Evolutionary conservation across 1,140 invertebrate species (phyloP), one percentile per base, ranked within the genome.

Genomic region (Camponotus floridanus): DNA sequence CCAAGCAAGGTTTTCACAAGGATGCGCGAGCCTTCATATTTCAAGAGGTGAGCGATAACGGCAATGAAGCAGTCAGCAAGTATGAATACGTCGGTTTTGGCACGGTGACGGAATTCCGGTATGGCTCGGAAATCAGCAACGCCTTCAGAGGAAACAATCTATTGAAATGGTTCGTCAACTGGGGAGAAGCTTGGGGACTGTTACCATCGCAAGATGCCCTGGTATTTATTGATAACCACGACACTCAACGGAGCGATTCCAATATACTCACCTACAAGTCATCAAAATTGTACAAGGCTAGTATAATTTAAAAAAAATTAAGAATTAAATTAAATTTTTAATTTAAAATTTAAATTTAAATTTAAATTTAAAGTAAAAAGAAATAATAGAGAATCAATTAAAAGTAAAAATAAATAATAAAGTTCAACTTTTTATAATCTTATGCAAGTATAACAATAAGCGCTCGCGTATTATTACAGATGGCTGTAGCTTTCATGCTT

Each of bases 31-130:
- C 97, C 1, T 97, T 97, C 91, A 96, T 98, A 86, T 97, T 96
- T 92, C 97, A 98, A 91, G 98, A 98, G 95, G 98, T 98, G 6
- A 98, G 98, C 67, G 98, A 98, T 93, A 94, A 96, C 93, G 97
- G 97, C 57, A 95, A 96, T 55, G 98, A 98, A 92, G 96, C 97
- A 39, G 94, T 98, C 70, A 96, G 94, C 15, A 95, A 95, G 42
- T 90, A 92, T 3, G 97, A 98, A 89, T 98, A 98, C 92, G 96
- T 96, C 8, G 86, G 93, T 11, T 93, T 97, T 1, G 97, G 96
- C 31, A 94, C 96, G 13, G 97, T 98, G 7, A 98, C 97, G 0
- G 98, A 98, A 92, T 98, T 98, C 93, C 96, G 95, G 86, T 97
- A 96, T 88, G 97, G 97, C 9, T 91, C 92, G 36, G 94, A 96